Base-by-base conservation (phyloP, 2,888 invertebrate genomes). In the Orthosia gothica region DNA sequence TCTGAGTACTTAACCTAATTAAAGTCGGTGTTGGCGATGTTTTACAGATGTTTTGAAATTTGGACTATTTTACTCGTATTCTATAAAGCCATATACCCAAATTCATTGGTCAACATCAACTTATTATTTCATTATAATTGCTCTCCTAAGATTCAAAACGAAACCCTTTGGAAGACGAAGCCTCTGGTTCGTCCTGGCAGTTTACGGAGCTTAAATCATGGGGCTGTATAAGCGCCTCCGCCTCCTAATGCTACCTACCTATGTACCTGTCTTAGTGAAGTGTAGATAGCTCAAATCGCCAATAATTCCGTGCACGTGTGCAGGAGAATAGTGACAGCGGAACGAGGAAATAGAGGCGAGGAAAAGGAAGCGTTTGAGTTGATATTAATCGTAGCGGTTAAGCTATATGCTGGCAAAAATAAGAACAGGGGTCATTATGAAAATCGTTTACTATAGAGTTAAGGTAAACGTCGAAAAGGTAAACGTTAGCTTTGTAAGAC, bases 1-100 rank as follows among this genome's bases (percentile, higher is more conserved):
- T 81, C 47, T 69, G 49, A 76, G 69, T 73, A 47, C 61, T 71
- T 68, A 76, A 74, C 65, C 62, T 76, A 72, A 80, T 84, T 76
- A 73, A 61, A 65, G 13, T 49, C 12, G 4, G 13, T 15, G 50
- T 67, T 70, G 58, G 54, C 13, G 50, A 57, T 74, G 66, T 76
- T 72, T 61, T 16, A 20, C 52, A 50, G 52, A 58, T 52, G n/a
- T 64, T 52, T 59, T 18, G 23, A 54, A 54, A 32, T 32, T 32
- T 32, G 32, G 32, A 16, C 50, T 40, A 18, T 54, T 67, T 63
- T 72, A 18, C 11, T 13, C 2, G 40, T 40, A 32, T 54, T 20
- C 15, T 45, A 18, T 15, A 67, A 45, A n/a, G n/a, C 20, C 32
- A n/a, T n/a, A n/a, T n/a, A n/a, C 5, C 13, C 15, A 2, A 9